Conservation (phyloP, 2,797 vertebrate genomes). For the Eupleurogrammus muticus region DNA sequence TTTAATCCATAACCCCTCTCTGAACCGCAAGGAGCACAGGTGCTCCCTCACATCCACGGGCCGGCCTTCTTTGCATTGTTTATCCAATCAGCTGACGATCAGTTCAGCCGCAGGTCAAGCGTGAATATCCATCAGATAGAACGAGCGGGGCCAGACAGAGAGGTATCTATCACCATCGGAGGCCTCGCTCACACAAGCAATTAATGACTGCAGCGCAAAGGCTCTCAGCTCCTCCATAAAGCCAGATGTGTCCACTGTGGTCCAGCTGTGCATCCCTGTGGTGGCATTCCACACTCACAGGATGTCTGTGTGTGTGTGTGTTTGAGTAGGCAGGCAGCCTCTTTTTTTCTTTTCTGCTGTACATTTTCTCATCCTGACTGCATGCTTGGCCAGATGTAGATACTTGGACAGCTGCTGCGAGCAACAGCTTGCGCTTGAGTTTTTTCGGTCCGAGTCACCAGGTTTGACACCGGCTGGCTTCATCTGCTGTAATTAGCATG, state of each 20-base stretch:
- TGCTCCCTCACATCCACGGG: conserved; percentile 53
- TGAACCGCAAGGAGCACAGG: conserved; percentile 70
- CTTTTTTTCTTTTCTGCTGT: conserved; percentile 47
- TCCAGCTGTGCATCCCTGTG: conserved; percentile 67
- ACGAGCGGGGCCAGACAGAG: conserved; percentile 33
- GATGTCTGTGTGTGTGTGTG: conserved; percentile 41
- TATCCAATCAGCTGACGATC: conserved; percentile 73
- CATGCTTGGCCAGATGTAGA: conserved; percentile 59
- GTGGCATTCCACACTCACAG: conserved; percentile 60
- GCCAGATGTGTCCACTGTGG: conserved; percentile 69
- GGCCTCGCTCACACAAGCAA: conserved; percentile 14
- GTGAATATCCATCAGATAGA: conserved; percentile 50
- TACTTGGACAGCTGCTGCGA: conserved; percentile 51
- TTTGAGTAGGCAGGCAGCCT: conserved; percentile 45
- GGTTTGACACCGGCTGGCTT: conserved; percentile 38
- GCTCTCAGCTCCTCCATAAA: conserved; percentile 33
- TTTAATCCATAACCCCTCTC: conserved; percentile 68
- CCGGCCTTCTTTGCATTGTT: conserved; percentile 54
- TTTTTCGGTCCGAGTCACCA: conserved; percentile 26
- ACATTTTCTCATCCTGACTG: conserved; percentile 57
- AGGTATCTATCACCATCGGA: conserved; percentile 31
- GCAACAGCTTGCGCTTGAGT: conserved; percentile 45
- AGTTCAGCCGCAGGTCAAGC: conserved; percentile 65
- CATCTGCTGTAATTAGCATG: conserved; percentile 27
- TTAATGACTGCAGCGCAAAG: conserved; percentile 40